Percentiles rank a stretch among this genome's conserved stretches.
phyloP scores from a whole-genome alignment of 30 jellyfish, hydroid and myxozoan species.

The Hydractinia echinata region DNA sequence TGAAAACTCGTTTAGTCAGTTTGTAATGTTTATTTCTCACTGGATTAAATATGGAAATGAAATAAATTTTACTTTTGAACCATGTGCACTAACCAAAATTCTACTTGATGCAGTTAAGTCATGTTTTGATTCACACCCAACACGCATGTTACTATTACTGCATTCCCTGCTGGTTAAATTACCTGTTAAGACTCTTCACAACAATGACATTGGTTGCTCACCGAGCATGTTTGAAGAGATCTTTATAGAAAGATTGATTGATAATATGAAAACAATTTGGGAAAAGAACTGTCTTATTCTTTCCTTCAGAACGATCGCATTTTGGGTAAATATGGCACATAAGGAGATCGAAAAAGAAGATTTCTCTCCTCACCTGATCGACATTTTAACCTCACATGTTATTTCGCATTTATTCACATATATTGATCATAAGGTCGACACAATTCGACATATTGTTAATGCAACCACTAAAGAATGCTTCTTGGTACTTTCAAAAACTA shows the following conservation, averaged over 20 bases:
- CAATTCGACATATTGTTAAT: constrained; percentile 74
- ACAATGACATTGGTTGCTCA: not conserved
- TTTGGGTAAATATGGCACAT: constrained; percentile 57
- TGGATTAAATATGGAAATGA: too few relatives aligned
- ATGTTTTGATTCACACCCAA: not conserved
- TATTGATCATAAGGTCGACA: constrained; percentile 80
- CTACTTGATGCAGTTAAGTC: too few relatives aligned
- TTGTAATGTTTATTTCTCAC: too few relatives aligned
- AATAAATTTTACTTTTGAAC: not conserved
- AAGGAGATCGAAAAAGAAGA: not conserved
- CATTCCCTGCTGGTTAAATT: constrained; percentile 25
- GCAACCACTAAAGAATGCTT: constrained; percentile 47
- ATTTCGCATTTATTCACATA: constrained; percentile 35
- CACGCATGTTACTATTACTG: constrained; percentile 6
- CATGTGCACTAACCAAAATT: not conserved
- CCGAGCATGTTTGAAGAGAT: not conserved
- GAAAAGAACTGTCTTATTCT: constrained; percentile 57
- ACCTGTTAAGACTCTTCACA: not conserved
- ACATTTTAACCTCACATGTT: constrained; percentile 22
- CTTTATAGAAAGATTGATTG: constrained; percentile 16
- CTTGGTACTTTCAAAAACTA: not conserved
- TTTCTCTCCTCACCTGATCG: constrained; percentile 15
- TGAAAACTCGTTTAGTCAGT: not conserved
- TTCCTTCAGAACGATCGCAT: constrained; percentile 44
- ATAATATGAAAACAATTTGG: constrained; percentile 28